Conservation (phyloP, 2,797 vertebrate genomes). For the Pseudochromis fuscus region DNA sequence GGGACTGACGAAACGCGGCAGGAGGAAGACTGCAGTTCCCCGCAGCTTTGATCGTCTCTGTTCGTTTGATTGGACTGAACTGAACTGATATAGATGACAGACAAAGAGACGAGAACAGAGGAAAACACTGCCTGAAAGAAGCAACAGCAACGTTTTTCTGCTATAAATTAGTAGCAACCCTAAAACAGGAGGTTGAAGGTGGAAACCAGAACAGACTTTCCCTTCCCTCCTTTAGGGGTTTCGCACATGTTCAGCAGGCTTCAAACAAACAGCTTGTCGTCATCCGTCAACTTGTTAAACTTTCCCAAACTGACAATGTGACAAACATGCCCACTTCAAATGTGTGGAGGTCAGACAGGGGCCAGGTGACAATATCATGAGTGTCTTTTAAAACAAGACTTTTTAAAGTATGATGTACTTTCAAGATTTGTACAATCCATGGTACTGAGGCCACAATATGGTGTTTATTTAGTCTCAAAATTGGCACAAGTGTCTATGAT, state of each 20-base stretch:
- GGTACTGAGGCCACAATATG: too few species aligned
- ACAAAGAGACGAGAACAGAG: slow-evolving; percentile 11
- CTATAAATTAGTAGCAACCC: not conserved
- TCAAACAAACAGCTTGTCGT: too few species aligned
- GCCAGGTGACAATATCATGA: too few species aligned
- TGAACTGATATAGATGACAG: slow-evolving; percentile 33
- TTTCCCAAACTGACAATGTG: too few species aligned
- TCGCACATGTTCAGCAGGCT: too few species aligned
- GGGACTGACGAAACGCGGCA: slow-evolving; percentile 17
- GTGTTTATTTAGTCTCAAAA: too few species aligned
- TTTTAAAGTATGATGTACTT: too few species aligned
- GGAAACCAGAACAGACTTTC: not conserved
- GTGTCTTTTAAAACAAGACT: too few species aligned
- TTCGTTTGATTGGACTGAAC: slow-evolving; percentile 32
- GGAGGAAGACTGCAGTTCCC: slow-evolving; percentile 43
- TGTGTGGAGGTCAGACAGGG: too few species aligned
- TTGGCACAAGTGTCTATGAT: not conserved
- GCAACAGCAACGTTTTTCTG: not conserved
- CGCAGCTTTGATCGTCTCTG: slow-evolving; percentile 42
- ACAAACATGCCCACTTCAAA: too few species aligned
- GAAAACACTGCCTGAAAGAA: slow-evolving; percentile 11
- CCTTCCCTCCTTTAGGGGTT: not conserved
- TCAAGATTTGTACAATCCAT: too few species aligned
- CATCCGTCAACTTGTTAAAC: too few species aligned
- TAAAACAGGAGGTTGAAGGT: not conserved